These are phyloP conservation scores for Entomobrya multifasciata DNA, from an alignment of 2,888 invertebrate species.

Conservation along the genomic window DNA sequence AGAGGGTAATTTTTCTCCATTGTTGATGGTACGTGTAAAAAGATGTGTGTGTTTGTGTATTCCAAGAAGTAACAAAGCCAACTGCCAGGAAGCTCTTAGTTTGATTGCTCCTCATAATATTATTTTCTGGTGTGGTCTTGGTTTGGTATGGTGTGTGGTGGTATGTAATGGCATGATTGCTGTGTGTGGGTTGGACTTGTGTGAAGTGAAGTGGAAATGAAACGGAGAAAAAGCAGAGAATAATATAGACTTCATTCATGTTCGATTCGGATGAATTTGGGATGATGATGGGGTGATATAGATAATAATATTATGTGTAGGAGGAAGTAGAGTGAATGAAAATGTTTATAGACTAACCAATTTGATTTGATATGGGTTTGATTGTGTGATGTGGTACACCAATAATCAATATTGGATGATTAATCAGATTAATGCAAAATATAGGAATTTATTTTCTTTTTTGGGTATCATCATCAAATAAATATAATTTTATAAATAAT, in stretches of 20 bases:
- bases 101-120: constrained; percentile 42
- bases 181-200: not conserved
- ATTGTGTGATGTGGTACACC: not conserved
- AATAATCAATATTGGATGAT: not conserved
- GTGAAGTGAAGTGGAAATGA: constrained; percentile 5
- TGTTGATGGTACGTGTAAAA: constrained; percentile 48
- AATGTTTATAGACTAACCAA: not conserved
- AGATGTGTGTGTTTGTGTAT: not conserved
- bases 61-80: not conserved
- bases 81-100: constrained; percentile 58
- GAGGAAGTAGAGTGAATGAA: constrained; percentile 19
- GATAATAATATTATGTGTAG: not conserved
- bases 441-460: not conserved
- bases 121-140: too few species aligned
- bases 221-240: not conserved
- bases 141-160: too few species aligned
- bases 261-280: not conserved
- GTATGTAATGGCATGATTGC: not conserved
- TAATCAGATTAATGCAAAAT: not conserved
- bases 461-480: not conserved
- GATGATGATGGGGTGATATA: not conserved
- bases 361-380: not conserved
- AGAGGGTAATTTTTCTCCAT: constrained; percentile 46
- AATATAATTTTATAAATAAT: not conserved
- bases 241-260: constrained; percentile 31